Base-by-base conservation (phyloP, 2,113 vertebrate genomes). In the Planiliza haematocheilus region DNA sequence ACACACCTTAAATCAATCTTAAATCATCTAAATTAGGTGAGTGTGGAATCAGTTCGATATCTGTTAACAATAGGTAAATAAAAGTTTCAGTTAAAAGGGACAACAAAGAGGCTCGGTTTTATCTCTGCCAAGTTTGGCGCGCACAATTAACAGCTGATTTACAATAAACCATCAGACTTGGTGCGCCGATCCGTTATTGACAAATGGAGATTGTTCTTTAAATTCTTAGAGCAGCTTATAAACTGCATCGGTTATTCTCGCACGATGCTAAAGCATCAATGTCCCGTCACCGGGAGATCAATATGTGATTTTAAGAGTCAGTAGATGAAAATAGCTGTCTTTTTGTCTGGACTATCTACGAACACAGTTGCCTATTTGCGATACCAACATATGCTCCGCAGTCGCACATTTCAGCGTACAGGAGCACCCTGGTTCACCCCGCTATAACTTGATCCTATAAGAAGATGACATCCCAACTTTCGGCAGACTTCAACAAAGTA, bases 281-380 rank as follows among this genome's bases (percentile, higher is more conserved):
- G 10, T 18, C 37, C 49, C 11, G 3, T 39, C 8, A 20, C 36
- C 18, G 41, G 14, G 39, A n/a, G 36, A 50, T 46, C 39, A 56
- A 3, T 21, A 56, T 48, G 55, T 68, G 53, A 48, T 73, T 83
- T 73, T 49, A 61, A 30, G 36, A 60, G 60, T 70, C 75, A 88
- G 56, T 63, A 34, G 65, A 66, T 70, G 53, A 69, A 84, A 86
- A 88, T 82, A 88, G 53, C 14, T 18, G 53, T 89, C 93, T 95
- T 95, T 30, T 95, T 95, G 94, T 94, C 91, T 94, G 91, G 92
- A 93, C 92, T 89, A 91, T 90, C 94, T 93, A 89, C 91, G 90
- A 93, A 90, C 94, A 69, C 80, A 64, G 86, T 77, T 48, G 79
- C 59, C 75, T 49, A 62, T 89, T 87, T 87, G 93, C 91, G 79